Evolutionary conservation across 2,797 vertebrate species (phyloP).

Genomic region (Pipistrellus pygmaeus): DNA sequence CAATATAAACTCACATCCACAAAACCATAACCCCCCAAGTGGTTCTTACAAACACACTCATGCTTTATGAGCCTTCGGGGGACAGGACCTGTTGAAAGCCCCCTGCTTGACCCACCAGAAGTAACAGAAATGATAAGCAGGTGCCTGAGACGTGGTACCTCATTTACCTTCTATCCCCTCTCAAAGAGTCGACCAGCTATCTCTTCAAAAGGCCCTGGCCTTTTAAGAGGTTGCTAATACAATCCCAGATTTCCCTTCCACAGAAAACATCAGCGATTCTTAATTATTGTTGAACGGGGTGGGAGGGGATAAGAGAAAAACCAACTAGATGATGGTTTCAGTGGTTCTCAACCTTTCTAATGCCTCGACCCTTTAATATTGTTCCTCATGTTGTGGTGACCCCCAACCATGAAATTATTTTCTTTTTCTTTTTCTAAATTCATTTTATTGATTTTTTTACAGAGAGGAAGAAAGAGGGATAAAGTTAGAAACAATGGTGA

Average conservation of each 20-base stretch:
- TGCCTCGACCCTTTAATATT: no score
- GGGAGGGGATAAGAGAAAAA: neutral
- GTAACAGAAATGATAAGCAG: neutral
- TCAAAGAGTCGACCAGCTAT: no score
- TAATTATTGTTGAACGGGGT: neutral
- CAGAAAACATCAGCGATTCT: conserved; percentile 1
- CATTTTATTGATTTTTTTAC: no score
- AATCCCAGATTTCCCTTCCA: conserved; percentile 23
- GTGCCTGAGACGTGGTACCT: neutral
- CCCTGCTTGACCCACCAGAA: neutral
- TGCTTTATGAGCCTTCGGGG: neutral
- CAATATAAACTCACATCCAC: neutral
- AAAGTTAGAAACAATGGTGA: no score
- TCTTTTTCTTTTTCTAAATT: no score
- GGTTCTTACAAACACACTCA: neutral
- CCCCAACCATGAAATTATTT: no score
- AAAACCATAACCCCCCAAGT: neutral
- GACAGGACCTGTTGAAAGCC: neutral
- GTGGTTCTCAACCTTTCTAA: no score
- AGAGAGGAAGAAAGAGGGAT: no score
- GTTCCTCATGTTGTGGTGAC: no score
- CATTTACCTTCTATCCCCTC: neutral
- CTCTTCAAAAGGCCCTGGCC: no score
- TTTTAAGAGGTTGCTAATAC: neutral
- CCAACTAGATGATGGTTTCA: neutral